Evolutionary conservation across 2,888 invertebrate genomes (phyloP).

Genomic region (Macaria notata): DNA sequence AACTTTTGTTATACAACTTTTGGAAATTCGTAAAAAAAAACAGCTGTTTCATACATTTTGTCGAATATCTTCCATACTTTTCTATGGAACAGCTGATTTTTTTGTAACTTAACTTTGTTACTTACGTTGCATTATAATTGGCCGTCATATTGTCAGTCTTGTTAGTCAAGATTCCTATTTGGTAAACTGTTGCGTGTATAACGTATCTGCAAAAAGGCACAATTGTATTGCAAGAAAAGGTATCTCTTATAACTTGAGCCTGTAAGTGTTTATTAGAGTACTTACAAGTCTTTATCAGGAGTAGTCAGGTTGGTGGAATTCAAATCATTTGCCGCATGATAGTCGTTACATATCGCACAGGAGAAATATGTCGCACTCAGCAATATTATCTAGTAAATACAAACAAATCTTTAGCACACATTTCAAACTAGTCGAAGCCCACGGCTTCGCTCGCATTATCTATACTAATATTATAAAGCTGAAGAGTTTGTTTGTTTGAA

Average conservation of each 20-base stretch:
- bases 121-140: conserved; percentile 46
- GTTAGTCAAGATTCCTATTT: conserved; percentile 71
- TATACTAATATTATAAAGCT: too few relatives aligned
- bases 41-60: too few relatives aligned
- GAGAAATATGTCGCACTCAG: neutral
- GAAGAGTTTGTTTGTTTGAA: too few relatives aligned
- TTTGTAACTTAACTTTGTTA: conserved; percentile 36
- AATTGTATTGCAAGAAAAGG: neutral
- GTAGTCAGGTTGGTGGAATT: conserved; percentile 36
- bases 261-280: neutral
- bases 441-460: too few relatives aligned
- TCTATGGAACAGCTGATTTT: too few relatives aligned
- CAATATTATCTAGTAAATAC: conserved; percentile 1
- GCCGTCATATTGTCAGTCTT: conserved; percentile 50
- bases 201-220: conserved; percentile 57
- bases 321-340: neutral
- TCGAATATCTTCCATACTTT: too few relatives aligned
- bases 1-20: too few relatives aligned
- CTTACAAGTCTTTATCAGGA: conserved; percentile 52
- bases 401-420: too few relatives aligned
- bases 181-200: conserved; percentile 68
- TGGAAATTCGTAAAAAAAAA: too few relatives aligned
- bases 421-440: too few relatives aligned
- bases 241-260: too few relatives aligned
- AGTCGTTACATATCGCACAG: too few relatives aligned